Conservation (phyloP, 2,888 invertebrate species). For the Syrista parreyssii region DNA sequence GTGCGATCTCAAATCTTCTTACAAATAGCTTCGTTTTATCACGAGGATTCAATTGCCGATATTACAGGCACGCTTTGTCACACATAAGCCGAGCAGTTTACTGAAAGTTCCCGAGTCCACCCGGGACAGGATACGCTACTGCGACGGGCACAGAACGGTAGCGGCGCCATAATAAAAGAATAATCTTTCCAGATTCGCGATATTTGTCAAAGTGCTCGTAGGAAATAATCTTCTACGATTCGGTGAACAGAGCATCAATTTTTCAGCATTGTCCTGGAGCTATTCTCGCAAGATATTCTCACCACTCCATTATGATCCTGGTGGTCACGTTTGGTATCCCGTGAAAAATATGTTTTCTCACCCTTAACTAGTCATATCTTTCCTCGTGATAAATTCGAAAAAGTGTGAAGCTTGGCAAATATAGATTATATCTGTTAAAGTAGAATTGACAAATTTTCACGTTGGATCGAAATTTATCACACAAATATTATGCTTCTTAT, state of each 20-base stretch:
- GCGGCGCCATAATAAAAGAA: conserved; percentile 14
- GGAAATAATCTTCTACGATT: conserved; percentile 14
- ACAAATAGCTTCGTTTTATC: conserved; percentile 40
- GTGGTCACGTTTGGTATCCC: not conserved
- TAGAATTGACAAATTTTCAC: not conserved
- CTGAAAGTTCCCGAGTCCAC: not conserved
- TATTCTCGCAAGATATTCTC: not conserved
- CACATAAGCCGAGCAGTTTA: conserved; percentile 16
- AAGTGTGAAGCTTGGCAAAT: not conserved
- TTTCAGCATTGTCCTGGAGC: not conserved
- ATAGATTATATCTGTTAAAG: not conserved
- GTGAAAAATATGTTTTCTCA: not conserved
- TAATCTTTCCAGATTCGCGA: conserved; percentile 20
- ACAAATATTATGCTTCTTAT: not conserved
- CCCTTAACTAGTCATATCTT: not conserved
- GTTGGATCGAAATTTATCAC: not conserved
- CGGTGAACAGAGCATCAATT: conserved; percentile 7
- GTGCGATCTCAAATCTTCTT: conserved; percentile 36
- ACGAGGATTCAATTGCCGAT: conserved; percentile 42
- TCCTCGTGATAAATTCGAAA: not conserved
- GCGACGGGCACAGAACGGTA: not conserved
- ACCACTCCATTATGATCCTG: not conserved
- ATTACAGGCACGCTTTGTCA: conserved; percentile 37
- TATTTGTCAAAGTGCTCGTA: conserved; percentile 18
- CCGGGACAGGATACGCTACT: not conserved